Evolutionary conservation across 2,888 invertebrate species (phyloP).

Genomic region (Blastobasis adustella): DNA sequence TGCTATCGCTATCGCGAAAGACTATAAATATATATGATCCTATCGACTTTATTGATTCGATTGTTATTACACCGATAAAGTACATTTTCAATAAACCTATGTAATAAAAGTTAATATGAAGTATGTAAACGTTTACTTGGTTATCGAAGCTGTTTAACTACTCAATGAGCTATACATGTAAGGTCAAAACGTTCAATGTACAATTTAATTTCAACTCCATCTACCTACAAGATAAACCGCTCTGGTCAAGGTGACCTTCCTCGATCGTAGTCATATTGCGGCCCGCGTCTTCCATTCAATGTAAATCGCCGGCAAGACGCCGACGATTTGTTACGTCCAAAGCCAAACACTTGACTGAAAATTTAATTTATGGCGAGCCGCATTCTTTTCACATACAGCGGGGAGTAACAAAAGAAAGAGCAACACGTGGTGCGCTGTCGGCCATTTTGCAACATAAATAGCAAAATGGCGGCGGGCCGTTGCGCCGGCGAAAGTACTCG

Average conservation of each 20-base stretch:
- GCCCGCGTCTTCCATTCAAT: slow-evolving; percentile 63
- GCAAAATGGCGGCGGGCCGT: slow-evolving; percentile 67
- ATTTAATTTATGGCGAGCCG: slow-evolving; percentile 5
- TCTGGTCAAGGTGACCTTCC: slow-evolving; percentile 67
- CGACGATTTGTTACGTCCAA: slow-evolving; percentile 28
- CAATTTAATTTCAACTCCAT: slow-evolving; percentile 23
- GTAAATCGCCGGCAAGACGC: slow-evolving; percentile 58
- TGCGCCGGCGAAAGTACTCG: slow-evolving; percentile 67
- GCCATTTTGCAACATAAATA: slow-evolving; percentile 72
- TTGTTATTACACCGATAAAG: too few species aligned
- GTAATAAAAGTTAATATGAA: too few species aligned
- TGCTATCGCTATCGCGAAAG: too few species aligned
- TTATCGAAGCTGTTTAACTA: too few species aligned
- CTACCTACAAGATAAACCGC: slow-evolving; percentile 32
- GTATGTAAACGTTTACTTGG: too few species aligned
- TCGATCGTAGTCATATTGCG: slow-evolving; percentile 45
- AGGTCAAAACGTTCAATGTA: slow-evolving; percentile 5
- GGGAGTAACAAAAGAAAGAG: slow-evolving; percentile 53
- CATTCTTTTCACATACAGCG: slow-evolving; percentile 25
- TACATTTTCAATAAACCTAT: too few species aligned
- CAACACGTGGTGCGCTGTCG: slow-evolving; percentile 57
- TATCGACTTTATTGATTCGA: too few species aligned
- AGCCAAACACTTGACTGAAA: slow-evolving; percentile 4
- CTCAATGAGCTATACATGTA: not conserved
- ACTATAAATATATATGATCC: too few species aligned